Percentiles rank a stretch among this genome's conserved stretches.
Conservation (phyloP, 2,888 invertebrate genomes). For the Stenodema calcarata region DNA sequence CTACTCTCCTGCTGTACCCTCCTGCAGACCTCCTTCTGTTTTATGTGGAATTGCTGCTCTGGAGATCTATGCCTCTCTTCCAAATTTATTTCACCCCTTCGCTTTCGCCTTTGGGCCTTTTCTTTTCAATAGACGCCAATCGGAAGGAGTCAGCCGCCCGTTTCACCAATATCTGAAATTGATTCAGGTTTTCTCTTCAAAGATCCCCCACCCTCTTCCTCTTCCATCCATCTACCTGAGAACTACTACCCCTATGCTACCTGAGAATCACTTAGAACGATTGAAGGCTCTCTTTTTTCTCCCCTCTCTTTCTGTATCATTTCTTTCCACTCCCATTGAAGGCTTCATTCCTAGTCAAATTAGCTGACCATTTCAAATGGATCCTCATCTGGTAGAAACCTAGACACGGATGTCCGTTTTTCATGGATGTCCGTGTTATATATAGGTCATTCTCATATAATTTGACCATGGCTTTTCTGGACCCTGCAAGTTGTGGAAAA, state of each 20-base stretch:
- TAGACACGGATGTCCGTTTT: too few relatives aligned
- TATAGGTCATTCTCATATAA: too few relatives aligned
- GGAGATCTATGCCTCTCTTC: constrained; percentile 50
- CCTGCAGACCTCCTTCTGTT: constrained; percentile 40
- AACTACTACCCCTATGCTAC: constrained; percentile 16
- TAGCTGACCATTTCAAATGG: too few relatives aligned
- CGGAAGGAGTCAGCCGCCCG: constrained; percentile 17
- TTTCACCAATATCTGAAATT: constrained; percentile 41
- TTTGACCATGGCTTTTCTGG: too few relatives aligned
- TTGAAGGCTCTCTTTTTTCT: background rate
- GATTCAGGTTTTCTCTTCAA: constrained; percentile 19
- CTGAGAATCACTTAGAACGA: constrained; percentile 39
- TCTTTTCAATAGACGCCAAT: constrained; percentile 46
- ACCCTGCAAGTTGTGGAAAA: too few relatives aligned
- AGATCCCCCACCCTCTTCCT: background rate
- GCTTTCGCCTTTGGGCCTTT: constrained; percentile 27
- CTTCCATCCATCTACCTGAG: background rate
- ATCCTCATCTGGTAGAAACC: too few relatives aligned
- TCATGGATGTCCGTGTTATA: too few relatives aligned
- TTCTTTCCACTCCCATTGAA: background rate
- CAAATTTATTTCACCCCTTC: constrained; percentile 47
- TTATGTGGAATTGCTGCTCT: constrained; percentile 49
- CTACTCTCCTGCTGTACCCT: background rate
- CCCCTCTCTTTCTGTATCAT: background rate
- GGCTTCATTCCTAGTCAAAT: background rate